A percentile compares a stretch with the other conserved stretches of the same genome.
phyloP scores from a whole-genome alignment of 2,888 invertebrate genomes.

The Hemaris fuciformis region DNA sequence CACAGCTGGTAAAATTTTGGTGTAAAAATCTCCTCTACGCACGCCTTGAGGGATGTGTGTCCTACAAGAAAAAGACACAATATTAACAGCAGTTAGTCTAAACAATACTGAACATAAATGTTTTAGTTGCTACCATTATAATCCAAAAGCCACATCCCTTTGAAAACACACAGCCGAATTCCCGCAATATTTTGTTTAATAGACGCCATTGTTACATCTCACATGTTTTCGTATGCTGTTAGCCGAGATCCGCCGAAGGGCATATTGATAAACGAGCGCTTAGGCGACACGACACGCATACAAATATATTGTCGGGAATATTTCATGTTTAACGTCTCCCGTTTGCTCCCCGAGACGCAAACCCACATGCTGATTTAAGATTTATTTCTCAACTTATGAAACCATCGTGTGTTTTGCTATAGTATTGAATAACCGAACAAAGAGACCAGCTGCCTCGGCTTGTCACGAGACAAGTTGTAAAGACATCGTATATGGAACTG shows the following conservation, averaged over 20 bases:
- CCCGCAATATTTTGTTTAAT: constrained; percentile 18
- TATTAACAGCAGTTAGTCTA: background rate
- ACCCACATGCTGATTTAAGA: constrained; percentile 33
- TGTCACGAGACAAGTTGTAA: background rate
- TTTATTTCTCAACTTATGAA: constrained; percentile 19
- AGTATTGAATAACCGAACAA: too few species aligned
- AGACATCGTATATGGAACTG: too few species aligned
- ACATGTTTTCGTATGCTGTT: constrained; percentile 44
- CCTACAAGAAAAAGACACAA: too few species aligned
- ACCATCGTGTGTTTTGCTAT: background rate
- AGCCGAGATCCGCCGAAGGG: constrained; percentile 55
- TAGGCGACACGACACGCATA: constrained; percentile 61
- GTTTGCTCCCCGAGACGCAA: constrained; percentile 26
- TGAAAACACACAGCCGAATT: constrained; percentile 18
- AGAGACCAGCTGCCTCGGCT: too few species aligned
- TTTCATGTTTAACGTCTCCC: constrained; percentile 59
- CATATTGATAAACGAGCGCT: constrained; percentile 71
- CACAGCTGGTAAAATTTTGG: too few species aligned
- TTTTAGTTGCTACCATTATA: background rate
- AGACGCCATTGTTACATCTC: constrained; percentile 44
- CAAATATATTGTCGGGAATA: constrained; percentile 62
- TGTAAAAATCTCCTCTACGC: too few species aligned
- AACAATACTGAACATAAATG: background rate
- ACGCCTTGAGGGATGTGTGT: too few species aligned
- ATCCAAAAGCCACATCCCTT: constrained; percentile 1